Evolutionary conservation across 2,888 invertebrate species (phyloP).

Genomic region (Anaspis maculata): DNA sequence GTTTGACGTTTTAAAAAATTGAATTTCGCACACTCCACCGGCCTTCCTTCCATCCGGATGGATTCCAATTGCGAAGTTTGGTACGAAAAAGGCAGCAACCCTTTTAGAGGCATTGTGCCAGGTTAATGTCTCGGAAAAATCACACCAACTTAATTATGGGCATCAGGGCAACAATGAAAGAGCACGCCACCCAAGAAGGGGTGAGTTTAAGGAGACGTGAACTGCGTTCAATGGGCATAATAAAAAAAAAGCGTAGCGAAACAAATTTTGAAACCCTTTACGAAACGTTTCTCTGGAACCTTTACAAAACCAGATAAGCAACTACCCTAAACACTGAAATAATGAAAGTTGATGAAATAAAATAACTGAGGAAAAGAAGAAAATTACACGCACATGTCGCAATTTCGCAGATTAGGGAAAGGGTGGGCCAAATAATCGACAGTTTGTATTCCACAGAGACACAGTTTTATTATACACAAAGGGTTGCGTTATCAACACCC

Average conservation of each 20-base stretch:
- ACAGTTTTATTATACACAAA: constrained; percentile 26
- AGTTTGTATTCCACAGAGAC: constrained; percentile 28
- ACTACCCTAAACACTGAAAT: no score
- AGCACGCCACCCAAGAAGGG: constrained; percentile 10
- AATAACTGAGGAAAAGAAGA: no score
- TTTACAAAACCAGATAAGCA: no score
- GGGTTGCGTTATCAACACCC: constrained; percentile 23
- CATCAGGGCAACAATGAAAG: not conserved
- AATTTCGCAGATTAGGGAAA: constrained; percentile 31
- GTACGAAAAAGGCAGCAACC: constrained; percentile 38
- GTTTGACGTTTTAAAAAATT: constrained; percentile 19
- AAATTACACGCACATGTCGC: constrained; percentile 33
- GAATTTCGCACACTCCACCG: constrained; percentile 28
- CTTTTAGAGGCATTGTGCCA: constrained; percentile 34
- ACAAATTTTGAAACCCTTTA: no score
- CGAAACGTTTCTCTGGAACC: no score
- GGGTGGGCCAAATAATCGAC: constrained; percentile 25
- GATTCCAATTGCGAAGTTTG: constrained; percentile 30
- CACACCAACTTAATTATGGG: constrained; percentile 41
- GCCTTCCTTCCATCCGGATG: constrained; percentile 26
- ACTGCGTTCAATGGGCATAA: no score
- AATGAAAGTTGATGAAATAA: no score
- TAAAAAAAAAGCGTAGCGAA: no score
- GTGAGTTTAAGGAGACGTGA: constrained; percentile 1
- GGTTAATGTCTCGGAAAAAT: constrained; percentile 41